phyloP scores from a whole-genome alignment of 2,888 invertebrate species.

The Matsumyia berberina region DNA sequence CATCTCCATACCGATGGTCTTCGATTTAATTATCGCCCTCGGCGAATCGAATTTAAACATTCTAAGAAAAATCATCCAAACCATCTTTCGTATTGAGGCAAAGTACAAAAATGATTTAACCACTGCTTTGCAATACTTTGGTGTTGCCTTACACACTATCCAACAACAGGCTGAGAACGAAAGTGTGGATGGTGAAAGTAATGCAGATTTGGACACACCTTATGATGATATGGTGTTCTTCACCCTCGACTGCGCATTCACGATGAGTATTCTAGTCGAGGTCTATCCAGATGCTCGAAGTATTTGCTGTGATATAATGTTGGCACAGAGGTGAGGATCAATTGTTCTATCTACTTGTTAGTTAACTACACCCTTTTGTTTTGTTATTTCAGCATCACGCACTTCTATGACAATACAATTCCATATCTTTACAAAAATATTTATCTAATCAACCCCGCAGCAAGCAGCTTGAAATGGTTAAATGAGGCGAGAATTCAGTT shows the following conservation, averaged over 20 bases:
- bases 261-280: constrained; percentile 89
- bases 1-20: constrained; percentile 92
- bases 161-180: constrained; percentile 83
- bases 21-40: constrained; percentile 91
- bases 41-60: constrained; percentile 88
- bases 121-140: constrained; percentile 85
- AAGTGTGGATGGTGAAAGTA: constrained; percentile 78
- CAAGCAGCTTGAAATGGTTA: constrained; percentile 81
- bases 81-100: constrained; percentile 86
- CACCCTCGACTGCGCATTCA: constrained; percentile 89
- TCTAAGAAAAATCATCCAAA: constrained; percentile 87
- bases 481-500: constrained; percentile 84
- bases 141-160: constrained; percentile 84
- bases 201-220: constrained; percentile 80
- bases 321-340: constrained; percentile 85
- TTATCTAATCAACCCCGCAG: constrained; percentile 81
- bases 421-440: constrained; percentile 89
- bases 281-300: constrained; percentile 86
- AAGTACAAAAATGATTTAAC: constrained; percentile 87
- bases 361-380: constrained; percentile 42
- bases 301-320: constrained; percentile 86
- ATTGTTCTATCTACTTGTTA: not conserved
- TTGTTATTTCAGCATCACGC: constrained; percentile 87
- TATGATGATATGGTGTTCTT: constrained; percentile 89
- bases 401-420: constrained; percentile 90